Percentiles rank a stretch among this genome's conserved stretches.
Conservation (phyloP, 2,797 vertebrate genomes). For the Anabacerthia variegaticeps region DNA sequence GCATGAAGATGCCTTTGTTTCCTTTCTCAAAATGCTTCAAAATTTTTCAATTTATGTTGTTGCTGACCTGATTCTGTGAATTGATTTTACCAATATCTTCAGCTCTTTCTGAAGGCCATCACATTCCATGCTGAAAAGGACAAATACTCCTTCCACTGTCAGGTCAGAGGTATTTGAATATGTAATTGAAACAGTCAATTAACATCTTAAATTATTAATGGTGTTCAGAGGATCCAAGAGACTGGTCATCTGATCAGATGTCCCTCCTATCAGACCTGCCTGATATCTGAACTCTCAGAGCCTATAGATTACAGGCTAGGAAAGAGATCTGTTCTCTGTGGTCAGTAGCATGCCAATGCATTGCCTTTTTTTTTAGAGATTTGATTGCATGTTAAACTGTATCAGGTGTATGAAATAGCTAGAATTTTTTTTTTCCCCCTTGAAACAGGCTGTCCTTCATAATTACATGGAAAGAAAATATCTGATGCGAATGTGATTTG, state of each 20-base stretch:
- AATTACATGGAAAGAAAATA: background rate
- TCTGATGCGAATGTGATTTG: background rate
- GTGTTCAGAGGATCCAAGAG: background rate
- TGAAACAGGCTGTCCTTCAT: background rate
- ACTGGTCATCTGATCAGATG: background rate
- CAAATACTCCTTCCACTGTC: background rate
- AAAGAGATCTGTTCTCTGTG: background rate
- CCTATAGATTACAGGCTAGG: background rate
- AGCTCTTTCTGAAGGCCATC: background rate
- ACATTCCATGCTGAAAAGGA: background rate
- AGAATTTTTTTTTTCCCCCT: background rate
- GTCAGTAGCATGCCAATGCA: no score
- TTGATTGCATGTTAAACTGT: background rate
- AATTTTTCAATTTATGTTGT: background rate
- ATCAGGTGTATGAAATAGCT: background rate
- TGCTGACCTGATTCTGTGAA: background rate
- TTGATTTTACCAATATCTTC: background rate
- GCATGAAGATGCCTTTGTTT: rapidly evolving
- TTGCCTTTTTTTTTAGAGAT: background rate
- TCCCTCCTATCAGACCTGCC: background rate
- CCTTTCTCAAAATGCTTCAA: background rate
- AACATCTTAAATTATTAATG: slow-evolving; percentile 16
- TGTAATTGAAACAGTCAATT: background rate
- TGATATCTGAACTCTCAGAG: background rate
- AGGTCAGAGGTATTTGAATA: background rate